Evolutionary conservation across 2,113 vertebrate genomes (phyloP), one percentile per base, ranked within the genome.

Genomic region (Tauraco erythrolophus): DNA sequence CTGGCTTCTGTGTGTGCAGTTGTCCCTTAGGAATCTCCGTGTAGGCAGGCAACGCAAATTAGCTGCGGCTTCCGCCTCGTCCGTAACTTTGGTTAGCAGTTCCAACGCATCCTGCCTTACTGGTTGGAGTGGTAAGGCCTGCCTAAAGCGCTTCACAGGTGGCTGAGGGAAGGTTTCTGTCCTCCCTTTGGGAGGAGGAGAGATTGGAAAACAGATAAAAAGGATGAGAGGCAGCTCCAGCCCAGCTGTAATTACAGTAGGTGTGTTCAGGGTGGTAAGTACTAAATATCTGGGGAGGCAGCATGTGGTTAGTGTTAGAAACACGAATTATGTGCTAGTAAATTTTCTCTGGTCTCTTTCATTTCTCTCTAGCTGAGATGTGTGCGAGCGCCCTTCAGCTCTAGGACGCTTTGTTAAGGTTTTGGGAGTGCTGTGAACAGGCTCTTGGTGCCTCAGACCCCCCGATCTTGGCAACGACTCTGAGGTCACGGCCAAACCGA

Each of bases 321-420:
- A 21, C 0, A 1, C 1, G 9, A 45, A 12, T 62, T 31, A 2
- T 0, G 8, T 23, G 6, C 0, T 1, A 2, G 28, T 2, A 0
- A 19, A 4, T 33, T 10, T 46, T 9, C 6, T 4, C 5, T 8
- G 39, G 27, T 31, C 2, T 48, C 22, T 33, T 19, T 22, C 2
- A 0, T 2, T 65, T 25, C 35, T n/a, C 27, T 31, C 8, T 14
- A 50, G 39, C 33, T 35, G 0, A 0, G 60, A 1, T 0, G 4
- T 13, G 4, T 4, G 6, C 0, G 23, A 3, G 39, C 30, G 33
- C 37, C 17, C 57, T 17, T 27, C 39, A 19, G 24, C 41, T 51
- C 51, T 7, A 5, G 41, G 53, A 22, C 15, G 27, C 22, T 30
- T 21, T 2, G 7, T 18, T 2, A 2, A 30, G 71, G 1, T 33